These are phyloP conservation scores for Myxocyprinus asiaticus DNA, from an alignment of 2,113 vertebrate genomes.

Conservation along the genomic window DNA sequence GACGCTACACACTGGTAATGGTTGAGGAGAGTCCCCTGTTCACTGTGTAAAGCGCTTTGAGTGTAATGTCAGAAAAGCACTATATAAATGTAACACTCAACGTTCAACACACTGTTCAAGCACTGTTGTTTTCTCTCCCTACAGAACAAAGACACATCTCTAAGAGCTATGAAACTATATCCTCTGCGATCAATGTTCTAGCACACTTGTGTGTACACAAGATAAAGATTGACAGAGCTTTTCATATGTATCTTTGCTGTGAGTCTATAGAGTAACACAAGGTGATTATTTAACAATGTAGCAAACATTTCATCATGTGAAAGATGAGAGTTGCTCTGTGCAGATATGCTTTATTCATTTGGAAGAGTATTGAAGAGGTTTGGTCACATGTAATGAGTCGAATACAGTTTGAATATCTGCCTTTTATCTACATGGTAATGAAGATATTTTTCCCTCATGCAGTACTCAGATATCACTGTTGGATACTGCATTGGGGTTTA, in stretches of 20 bases:
- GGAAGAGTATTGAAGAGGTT: not conserved
- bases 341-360: not conserved
- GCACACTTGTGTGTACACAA: slow-evolving; percentile 25
- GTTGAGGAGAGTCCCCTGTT: no score
- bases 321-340: not conserved
- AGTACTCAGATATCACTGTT: not conserved
- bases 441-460: not conserved
- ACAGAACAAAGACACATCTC: slow-evolving; percentile 37
- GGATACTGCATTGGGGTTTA: not conserved
- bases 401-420: not conserved
- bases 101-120: no score
- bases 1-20: no score
- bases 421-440: not conserved
- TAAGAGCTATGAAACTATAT: slow-evolving; percentile 17
- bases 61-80: no score
- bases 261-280: slow-evolving; percentile 8
- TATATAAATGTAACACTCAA: no score
- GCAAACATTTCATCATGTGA: slow-evolving; percentile 17
- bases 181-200: slow-evolving; percentile 38
- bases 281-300: slow-evolving; percentile 27
- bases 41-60: no score
- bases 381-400: not conserved
- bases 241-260: slow-evolving; percentile 26
- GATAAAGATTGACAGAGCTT: slow-evolving; percentile 35
- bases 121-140: slow-evolving; percentile 35